phyloP scores from a whole-genome alignment of 2,113 vertebrate genomes.

The Microcebus jonahi region DNA sequence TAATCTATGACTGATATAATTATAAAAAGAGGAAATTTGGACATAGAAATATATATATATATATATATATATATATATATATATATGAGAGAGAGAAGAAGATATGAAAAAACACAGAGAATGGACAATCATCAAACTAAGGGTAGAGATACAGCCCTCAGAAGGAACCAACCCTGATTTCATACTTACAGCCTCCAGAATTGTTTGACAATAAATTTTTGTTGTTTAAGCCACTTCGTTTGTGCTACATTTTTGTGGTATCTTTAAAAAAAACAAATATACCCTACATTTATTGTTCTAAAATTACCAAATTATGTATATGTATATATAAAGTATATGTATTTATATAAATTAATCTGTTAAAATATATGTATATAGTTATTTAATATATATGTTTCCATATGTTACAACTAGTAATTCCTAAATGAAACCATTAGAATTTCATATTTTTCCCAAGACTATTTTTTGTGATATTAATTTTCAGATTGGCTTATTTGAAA shows the following conservation, averaged over 20 bases:
- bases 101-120: background rate
- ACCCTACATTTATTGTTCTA: background rate
- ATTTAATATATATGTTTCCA: background rate
- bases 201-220: background rate
- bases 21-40: background rate
- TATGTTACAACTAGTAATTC: background rate
- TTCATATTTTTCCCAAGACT: background rate
- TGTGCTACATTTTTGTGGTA: background rate
- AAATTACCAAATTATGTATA: background rate
- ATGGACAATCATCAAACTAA: background rate
- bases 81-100: background rate
- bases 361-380: background rate
- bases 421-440: background rate
- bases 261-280: background rate
- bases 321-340: background rate
- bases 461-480: background rate
- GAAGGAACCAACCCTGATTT: background rate
- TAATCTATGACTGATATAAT: background rate
- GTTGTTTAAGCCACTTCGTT: background rate
- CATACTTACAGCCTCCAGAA: background rate
- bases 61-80: too few relatives aligned
- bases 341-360: background rate
- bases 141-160: background rate
- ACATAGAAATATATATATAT: background rate
- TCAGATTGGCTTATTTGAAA: slow-evolving; percentile 35